phyloP scores from a whole-genome alignment of 2,113 vertebrate genomes.

The Tragelaphus scriptus region DNA sequence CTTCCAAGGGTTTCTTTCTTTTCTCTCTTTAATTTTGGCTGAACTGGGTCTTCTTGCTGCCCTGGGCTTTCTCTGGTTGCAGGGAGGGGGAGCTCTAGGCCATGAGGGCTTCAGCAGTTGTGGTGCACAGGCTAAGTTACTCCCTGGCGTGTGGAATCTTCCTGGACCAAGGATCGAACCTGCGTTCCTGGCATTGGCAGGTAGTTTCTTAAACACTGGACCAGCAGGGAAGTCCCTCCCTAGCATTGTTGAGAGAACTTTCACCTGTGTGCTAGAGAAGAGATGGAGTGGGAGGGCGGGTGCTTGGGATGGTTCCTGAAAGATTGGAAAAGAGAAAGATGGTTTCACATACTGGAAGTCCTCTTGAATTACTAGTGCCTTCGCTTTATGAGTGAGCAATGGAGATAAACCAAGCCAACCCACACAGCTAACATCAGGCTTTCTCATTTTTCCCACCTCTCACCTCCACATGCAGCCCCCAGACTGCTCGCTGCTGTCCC shows the following conservation, averaged over 20 bases:
- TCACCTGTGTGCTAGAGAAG: not conserved
- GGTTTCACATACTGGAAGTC: not conserved
- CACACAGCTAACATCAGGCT: not conserved
- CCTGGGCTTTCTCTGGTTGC: not conserved
- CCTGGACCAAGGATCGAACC: not conserved
- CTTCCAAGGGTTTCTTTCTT: not conserved
- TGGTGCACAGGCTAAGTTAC: not conserved
- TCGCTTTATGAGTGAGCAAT: not conserved
- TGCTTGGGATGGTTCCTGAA: not conserved
- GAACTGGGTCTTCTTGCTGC: not conserved
- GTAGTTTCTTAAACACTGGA: not conserved
- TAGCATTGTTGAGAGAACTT: not conserved
- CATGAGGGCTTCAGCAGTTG: not conserved
- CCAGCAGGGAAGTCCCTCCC: not conserved
- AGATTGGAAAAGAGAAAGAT: not conserved
- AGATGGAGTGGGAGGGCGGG: not conserved
- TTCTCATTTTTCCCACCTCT: not conserved
- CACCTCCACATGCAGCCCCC: not conserved
- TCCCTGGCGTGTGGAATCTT: not conserved
- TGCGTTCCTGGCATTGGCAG: not conserved
- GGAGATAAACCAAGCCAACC: not conserved
- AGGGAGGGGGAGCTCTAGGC: not conserved
- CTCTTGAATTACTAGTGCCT: not conserved
- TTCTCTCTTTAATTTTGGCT: not conserved
- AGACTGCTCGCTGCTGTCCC: rapidly evolving